phyloP scores from a whole-genome alignment of 2,797 vertebrate genomes.

The Fistularia tabacaria region DNA sequence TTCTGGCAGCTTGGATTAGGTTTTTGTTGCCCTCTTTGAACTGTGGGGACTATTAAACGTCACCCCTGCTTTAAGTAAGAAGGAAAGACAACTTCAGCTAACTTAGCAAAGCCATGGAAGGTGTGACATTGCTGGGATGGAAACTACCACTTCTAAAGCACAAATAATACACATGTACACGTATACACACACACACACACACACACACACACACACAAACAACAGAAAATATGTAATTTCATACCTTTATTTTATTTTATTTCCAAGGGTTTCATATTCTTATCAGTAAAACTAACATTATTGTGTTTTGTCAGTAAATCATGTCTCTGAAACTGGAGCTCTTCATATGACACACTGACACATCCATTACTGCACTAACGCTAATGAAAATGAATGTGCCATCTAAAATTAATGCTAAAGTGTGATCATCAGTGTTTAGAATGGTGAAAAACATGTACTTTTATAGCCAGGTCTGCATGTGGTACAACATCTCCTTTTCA shows the following conservation, averaged over 20 bases:
- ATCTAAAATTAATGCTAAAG: conserved; percentile 26
- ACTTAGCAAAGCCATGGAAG: conserved; percentile 74
- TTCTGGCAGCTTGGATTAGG: conserved; percentile 71
- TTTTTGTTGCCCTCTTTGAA: conserved; percentile 77
- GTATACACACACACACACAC: conserved; percentile 13
- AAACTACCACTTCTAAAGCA: conserved; percentile 17
- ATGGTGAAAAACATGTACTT: no score
- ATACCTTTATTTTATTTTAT: neutral
- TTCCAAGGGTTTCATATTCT: no score
- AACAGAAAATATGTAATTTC: neutral
- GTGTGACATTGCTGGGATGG: conserved; percentile 68
- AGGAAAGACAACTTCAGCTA: conserved; percentile 77
- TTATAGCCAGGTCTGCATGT: neutral
- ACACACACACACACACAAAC: conserved; percentile 4
- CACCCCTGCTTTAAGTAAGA: conserved; percentile 73
- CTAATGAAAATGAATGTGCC: conserved; percentile 70
- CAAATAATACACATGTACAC: no score
- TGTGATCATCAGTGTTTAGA: conserved; percentile 2
- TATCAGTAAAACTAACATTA: conserved; percentile 20
- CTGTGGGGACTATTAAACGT: conserved; percentile 79
- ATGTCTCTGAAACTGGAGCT: conserved; percentile 38
- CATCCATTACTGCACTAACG: conserved; percentile 37
- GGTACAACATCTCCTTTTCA: conserved; percentile 58
- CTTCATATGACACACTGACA: conserved; percentile 45
- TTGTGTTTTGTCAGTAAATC: conserved; percentile 37